Percentiles rank a stretch among this genome's conserved stretches.
phyloP scores from a whole-genome alignment of 2,888 invertebrate species.

The Papilio protenor region DNA sequence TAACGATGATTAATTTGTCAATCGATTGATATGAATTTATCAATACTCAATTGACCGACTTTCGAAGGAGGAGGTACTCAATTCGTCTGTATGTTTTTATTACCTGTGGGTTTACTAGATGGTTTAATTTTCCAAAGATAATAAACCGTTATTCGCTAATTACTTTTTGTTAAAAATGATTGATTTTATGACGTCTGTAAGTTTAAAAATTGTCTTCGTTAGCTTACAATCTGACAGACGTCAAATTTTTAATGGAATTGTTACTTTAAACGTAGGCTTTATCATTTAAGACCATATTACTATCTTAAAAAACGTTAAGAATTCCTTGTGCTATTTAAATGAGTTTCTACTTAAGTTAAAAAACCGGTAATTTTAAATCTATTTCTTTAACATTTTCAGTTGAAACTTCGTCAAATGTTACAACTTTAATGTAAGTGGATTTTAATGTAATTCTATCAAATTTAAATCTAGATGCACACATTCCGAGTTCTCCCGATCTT shows the following conservation, averaged over 20 bases:
- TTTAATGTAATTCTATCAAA: conserved; percentile 4
- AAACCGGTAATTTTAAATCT: not conserved
- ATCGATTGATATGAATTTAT: not conserved
- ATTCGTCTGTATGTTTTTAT: too few relatives aligned
- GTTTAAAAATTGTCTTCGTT: too few relatives aligned
- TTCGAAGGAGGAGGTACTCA: too few relatives aligned
- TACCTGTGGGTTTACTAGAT: not conserved
- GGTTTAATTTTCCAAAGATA: not conserved
- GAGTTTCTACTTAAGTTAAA: not conserved
- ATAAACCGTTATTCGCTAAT: not conserved
- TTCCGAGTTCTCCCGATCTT: not conserved
- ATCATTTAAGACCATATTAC: too few relatives aligned
- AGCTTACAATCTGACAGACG: too few relatives aligned
- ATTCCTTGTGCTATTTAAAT: not conserved
- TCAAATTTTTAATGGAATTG: too few relatives aligned
- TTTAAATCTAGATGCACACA: not conserved
- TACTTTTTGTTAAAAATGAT: not conserved
- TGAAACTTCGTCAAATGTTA: not conserved
- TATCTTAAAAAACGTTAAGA: too few relatives aligned
- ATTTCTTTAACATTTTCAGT: not conserved
- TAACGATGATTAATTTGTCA: not conserved
- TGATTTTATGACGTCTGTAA: too few relatives aligned
- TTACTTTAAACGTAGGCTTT: too few relatives aligned
- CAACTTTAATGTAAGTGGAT: conserved; percentile 6
- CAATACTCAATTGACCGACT: too few relatives aligned